Evolutionary conservation across 1,140 invertebrate genomes (phyloP), one percentile per base, ranked within the genome.

Genomic region (Bicyclus anynana): DNA sequence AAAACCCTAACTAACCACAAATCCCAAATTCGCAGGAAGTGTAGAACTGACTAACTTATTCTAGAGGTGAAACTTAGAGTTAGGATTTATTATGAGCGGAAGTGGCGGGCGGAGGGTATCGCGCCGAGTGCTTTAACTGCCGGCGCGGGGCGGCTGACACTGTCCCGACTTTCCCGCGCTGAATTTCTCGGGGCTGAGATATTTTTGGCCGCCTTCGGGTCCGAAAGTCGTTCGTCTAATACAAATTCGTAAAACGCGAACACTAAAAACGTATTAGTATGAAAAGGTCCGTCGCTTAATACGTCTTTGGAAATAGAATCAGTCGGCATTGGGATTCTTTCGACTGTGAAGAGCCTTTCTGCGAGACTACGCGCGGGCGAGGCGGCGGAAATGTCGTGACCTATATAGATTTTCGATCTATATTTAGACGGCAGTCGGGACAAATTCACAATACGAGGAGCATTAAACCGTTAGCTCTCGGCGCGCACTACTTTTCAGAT

Each of bases 231-330:
- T n/a, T n/a, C n/a, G n/a, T n/a, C n/a, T n/a, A n/a, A n/a, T n/a
- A n/a, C n/a, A 29, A 29, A 6, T 29, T 29, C 9, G 9, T 10
- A 7, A 29, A 29, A 29, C 27, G 9, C 5, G 5, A 29, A 9
- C 27, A 4, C 27, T 29, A 29, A 29, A 26, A 29, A 29, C 10
- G 9, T 29, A 29, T 29, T 29, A 29, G 27, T 42, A 20, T 20
- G 18, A 42, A 42, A 18, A 12, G 14, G 38, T 10, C 14, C 38
- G 13, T 6, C 38, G 20, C 20, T 42, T 16, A 6, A 17, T 10
- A 20, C 38, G 17, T 42, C 38, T 42, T 42, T 20, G 16, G 38
- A 42, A 42, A 42, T 42, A 20, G 38, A 42, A 42, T 42, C 38
- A 9, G 38, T 6, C 10, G 14, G 38, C 38, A 42, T 42, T 20